Percentiles rank a stretch among this genome's conserved stretches.
Evolutionary conservation across 2,113 vertebrate genomes (phyloP).

Genomic region (Scartelaos histophorus): DNA sequence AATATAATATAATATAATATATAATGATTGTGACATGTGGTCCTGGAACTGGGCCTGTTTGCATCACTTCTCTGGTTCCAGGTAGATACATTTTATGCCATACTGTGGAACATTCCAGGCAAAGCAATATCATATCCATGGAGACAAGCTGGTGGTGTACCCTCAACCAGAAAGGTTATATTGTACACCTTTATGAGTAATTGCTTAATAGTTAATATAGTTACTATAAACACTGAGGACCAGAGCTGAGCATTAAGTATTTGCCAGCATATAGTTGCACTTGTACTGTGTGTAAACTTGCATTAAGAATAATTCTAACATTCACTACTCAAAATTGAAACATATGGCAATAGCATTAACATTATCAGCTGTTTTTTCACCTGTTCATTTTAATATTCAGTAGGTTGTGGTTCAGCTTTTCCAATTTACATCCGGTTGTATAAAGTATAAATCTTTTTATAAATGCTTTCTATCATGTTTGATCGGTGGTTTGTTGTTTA

Average conservation of each 20-base stretch:
- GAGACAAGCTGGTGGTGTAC: too few relatives aligned
- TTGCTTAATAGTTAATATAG: too few relatives aligned
- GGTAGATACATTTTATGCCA: too few relatives aligned
- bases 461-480: conserved; percentile 1
- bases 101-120: too few relatives aligned
- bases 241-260: neutral
- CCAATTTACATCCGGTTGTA: neutral
- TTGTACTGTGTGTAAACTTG: neutral
- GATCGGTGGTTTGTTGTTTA: neutral
- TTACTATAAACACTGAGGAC: too few relatives aligned
- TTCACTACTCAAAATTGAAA: neutral
- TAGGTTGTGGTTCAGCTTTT: neutral
- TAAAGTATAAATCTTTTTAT: neutral
- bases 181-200: too few relatives aligned
- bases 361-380: neutral
- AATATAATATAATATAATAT: too few relatives aligned
- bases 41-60: too few relatives aligned
- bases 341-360: neutral
- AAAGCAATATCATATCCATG: too few relatives aligned
- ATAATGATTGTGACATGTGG: too few relatives aligned
- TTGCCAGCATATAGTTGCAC: neutral
- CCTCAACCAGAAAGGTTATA: too few relatives aligned
- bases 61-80: too few relatives aligned
- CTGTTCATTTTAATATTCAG: neutral
- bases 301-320: neutral